Evolutionary conservation across 2,888 invertebrate genomes (phyloP), one percentile per base, ranked within the genome.

Genomic region (Calliphora vomitoria): DNA sequence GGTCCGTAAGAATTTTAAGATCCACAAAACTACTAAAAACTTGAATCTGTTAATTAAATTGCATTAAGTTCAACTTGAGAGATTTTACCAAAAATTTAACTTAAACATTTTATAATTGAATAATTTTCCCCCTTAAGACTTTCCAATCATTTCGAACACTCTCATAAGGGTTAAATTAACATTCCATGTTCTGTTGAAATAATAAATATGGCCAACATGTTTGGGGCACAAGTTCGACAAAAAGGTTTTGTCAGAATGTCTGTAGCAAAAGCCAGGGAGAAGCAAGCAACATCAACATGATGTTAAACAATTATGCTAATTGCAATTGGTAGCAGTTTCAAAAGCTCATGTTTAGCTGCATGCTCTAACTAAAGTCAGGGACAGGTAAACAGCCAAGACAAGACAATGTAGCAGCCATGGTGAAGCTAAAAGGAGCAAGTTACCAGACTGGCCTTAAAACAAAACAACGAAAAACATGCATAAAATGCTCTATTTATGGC

Each of bases 291-390:
- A 90, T 89, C 90, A 91, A 90, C 91, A 91, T 89, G 89, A 91
- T 92, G 93, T 92, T 91, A 90, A 82, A 91, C 93, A 92, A 92
- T 92, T 92, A 92, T 92, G 93, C 92, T 92, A 92, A 92, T 92
- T 87, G 78, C 82, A 82, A 64, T 89, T 84, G 79, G 85, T 85
- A 81, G 82, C 85, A 83, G 66, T 85, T 85, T 82, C 25, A 6
- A 79, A 78, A 66, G 64, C 72, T 86, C 55, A 85, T 75, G 80
- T 86, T n/a, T 86, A 38, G 71, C 55, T 78, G 76, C 62, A 76
- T 86, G 82, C 75, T 60, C 76, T 38, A 75, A 81, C 69, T 66
- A 80, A 80, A 62, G 47, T 58, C 60, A 55, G 64, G 69, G 38
- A 76, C 71, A 80, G 71, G 25, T 50, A 71, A 71, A 44, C 72